phyloP scores from a whole-genome alignment of 2,888 invertebrate species.

The Sphaerophoria rueppellii region DNA sequence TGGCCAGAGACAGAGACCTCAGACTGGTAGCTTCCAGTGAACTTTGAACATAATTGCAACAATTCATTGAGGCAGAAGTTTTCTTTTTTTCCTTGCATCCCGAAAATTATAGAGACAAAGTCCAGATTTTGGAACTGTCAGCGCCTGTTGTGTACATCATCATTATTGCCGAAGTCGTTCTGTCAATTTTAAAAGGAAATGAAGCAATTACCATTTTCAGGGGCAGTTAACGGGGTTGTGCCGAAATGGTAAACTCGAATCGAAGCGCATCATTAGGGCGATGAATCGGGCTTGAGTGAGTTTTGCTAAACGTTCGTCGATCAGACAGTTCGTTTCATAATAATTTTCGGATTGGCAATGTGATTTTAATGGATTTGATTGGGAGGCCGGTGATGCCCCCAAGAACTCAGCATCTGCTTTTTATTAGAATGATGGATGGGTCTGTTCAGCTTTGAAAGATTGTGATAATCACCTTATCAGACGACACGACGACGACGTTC shows the following conservation, averaged over 20 bases:
- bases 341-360: conserved; percentile 56
- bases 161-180: conserved; percentile 22
- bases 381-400: not conserved
- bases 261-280: conserved; percentile 57
- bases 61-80: conserved; percentile 57
- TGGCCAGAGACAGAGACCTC: conserved; percentile 26
- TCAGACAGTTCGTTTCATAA: conserved; percentile 35
- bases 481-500: conserved; percentile 6
- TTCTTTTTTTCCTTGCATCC: conserved; percentile 20
- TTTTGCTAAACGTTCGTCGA: conserved; percentile 66
- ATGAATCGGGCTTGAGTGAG: conserved; percentile 45
- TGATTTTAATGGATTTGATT: conserved; percentile 52
- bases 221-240: no score
- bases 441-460: conserved; percentile 18
- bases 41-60: conserved; percentile 51
- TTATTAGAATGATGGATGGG: conserved; percentile 16
- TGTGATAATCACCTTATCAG: conserved; percentile 48
- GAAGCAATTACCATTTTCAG: conserved; percentile 64
- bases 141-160: conserved; percentile 32
- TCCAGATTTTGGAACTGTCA: conserved; percentile 62
- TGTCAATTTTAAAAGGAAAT: conserved; percentile 52
- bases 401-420: conserved; percentile 34
- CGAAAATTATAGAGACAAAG: conserved; percentile 68
- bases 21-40: conserved; percentile 15
- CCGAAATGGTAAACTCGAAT: conserved; percentile 65